Conservation (phyloP, 2,888 invertebrate genomes). For the Pteria penguin region DNA sequence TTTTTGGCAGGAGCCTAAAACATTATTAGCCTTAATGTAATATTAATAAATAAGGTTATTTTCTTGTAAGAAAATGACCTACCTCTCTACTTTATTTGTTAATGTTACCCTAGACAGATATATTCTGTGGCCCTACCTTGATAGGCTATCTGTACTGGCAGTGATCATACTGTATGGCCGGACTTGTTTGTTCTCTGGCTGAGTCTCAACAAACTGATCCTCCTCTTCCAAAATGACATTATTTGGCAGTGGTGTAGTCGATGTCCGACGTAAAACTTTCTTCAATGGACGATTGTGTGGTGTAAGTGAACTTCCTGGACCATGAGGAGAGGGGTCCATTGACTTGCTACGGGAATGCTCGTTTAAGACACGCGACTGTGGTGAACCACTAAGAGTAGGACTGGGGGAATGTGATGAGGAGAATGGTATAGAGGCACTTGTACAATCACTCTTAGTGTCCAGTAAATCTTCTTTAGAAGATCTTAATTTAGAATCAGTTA, state of each 20-base stretch:
- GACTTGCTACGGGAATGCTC: too few relatives aligned
- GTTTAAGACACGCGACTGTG: not conserved
- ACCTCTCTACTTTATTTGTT: too few relatives aligned
- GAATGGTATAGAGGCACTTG: slow-evolving; percentile 5
- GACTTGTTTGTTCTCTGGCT: slow-evolving; percentile 44
- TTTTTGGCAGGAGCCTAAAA: too few relatives aligned
- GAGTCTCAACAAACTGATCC: slow-evolving; percentile 26
- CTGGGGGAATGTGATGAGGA: not conserved
- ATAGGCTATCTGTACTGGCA: slow-evolving; percentile 77
- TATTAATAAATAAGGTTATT: too few relatives aligned
- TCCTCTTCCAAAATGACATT: slow-evolving; percentile 61
- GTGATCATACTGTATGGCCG: slow-evolving; percentile 73
- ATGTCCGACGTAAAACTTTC: slow-evolving; percentile 67
- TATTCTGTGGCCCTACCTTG: slow-evolving; percentile 64
- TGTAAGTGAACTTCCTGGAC: slow-evolving; percentile 38
- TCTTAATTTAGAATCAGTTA: slow-evolving; percentile 44
- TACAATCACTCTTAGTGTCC: slow-evolving; percentile 15
- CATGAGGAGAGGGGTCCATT: slow-evolving; percentile 4
- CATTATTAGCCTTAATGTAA: too few relatives aligned
- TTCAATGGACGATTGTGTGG: slow-evolving; percentile 55
- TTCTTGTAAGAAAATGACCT: too few relatives aligned
- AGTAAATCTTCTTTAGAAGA: slow-evolving; percentile 35
- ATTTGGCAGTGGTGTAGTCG: slow-evolving; percentile 56
- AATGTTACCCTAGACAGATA: too few relatives aligned
- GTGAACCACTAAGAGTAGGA: not conserved